A percentile compares a stretch with the other conserved stretches of the same genome.
Conservation (phyloP, 2,113 vertebrate genomes). For the Speoplatyrhinus poulsoni region DNA sequence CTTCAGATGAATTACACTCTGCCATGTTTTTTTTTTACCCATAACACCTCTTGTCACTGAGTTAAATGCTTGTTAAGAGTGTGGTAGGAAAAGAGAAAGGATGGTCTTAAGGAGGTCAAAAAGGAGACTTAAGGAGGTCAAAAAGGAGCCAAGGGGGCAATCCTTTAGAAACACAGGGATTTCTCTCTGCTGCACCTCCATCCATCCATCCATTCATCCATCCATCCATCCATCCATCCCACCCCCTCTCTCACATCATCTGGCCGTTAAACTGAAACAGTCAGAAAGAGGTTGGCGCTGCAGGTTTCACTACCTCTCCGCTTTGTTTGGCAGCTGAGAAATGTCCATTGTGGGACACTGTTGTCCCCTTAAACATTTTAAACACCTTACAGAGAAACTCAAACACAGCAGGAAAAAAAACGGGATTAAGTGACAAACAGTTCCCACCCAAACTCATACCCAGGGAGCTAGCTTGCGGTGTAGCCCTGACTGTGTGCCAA, state of each 20-base stretch:
- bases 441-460: conserved; percentile 55
- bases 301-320: conserved; percentile 16
- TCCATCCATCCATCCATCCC: conserved; percentile 18
- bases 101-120: conserved; percentile 10
- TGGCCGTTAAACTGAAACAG: conserved; percentile 10
- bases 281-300: conserved; percentile 4
- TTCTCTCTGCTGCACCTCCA: conserved; percentile 24
- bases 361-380: conserved; percentile 56
- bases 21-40: background rate
- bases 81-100: conserved; percentile 42
- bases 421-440: conserved; percentile 72
- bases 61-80: conserved; percentile 9
- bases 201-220: conserved; percentile 32
- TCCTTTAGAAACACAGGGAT: conserved; percentile 46
- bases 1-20: background rate
- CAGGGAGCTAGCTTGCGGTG: conserved; percentile 20
- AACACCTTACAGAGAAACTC: conserved; percentile 60
- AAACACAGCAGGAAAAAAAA: conserved; percentile 59
- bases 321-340: conserved; percentile 50
- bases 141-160: conserved; percentile 56
- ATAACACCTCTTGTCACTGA: background rate
- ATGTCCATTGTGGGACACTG: conserved; percentile 48
- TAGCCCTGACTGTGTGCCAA: conserved; percentile 33
- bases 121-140: conserved; percentile 22
- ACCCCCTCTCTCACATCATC: conserved; percentile 8